These are phyloP conservation scores for Mesitornis unicolor DNA, from an alignment of 2,113 vertebrate genomes.

Conservation along the genomic window DNA sequence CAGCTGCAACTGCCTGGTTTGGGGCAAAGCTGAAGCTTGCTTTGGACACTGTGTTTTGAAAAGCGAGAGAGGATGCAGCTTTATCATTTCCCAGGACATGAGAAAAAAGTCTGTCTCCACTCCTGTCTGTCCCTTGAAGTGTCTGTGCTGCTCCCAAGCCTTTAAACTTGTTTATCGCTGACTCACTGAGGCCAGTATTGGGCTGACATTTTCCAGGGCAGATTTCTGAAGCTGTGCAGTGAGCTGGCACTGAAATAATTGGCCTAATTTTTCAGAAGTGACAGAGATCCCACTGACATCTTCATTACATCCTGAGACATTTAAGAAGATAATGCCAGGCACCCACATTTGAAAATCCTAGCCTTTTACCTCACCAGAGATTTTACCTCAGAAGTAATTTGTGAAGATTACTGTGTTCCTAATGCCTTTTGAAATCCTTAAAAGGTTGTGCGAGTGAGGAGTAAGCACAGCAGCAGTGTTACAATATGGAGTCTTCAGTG, in stretches of 20 bases:
- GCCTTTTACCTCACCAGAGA: background rate
- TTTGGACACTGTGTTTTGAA: background rate
- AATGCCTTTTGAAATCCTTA: background rate
- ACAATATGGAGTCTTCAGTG: background rate
- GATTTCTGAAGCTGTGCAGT: background rate
- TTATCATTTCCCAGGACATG: background rate
- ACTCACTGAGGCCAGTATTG: background rate
- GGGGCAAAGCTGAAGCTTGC: background rate
- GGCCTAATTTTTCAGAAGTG: constrained; percentile 7
- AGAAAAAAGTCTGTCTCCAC: background rate
- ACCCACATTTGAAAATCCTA: background rate
- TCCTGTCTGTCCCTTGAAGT: background rate
- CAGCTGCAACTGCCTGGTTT: background rate
- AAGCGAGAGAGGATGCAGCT: background rate
- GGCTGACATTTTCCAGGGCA: constrained; percentile 17
- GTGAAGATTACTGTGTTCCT: background rate
- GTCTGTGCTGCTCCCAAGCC: background rate
- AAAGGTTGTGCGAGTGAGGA: background rate
- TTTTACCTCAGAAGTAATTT: background rate
- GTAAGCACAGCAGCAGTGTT: background rate
- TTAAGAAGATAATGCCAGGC: background rate
- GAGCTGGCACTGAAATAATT: constrained; percentile 31
- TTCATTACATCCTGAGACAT: background rate
- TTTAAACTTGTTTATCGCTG: background rate
- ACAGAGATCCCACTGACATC: background rate